These are phyloP conservation scores for Zootermopsis nevadensis DNA, from an alignment of 2,888 invertebrate genomes.

Conservation along the genomic window DNA sequence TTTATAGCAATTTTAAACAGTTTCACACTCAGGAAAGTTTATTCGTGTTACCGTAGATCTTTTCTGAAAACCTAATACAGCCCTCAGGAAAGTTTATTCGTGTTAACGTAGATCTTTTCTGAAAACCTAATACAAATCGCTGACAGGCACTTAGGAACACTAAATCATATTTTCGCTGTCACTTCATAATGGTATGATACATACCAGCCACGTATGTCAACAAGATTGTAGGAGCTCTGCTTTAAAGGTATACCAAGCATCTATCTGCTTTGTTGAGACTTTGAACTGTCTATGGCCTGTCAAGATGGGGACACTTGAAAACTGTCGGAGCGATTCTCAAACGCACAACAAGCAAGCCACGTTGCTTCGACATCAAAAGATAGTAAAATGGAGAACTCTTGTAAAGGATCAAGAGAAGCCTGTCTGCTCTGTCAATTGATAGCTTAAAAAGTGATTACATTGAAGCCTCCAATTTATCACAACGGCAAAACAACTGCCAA, in stretches of 20 bases:
- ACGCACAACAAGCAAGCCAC: slow-evolving; percentile 2
- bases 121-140: too few species aligned
- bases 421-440: background rate
- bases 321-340: slow-evolving; percentile 4
- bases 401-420: background rate
- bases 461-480: background rate
- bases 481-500: background rate
- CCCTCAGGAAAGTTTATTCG: too few species aligned
- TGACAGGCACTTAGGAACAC: too few species aligned
- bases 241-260: background rate
- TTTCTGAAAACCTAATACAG: too few species aligned
- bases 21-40: too few species aligned
- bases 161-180: too few species aligned
- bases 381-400: background rate
- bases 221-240: background rate
- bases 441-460: background rate
- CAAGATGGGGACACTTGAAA: slow-evolving; percentile 23
- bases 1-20: too few species aligned
- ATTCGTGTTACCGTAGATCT: too few species aligned
- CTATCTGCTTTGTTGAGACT: background rate
- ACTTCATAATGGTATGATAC: too few species aligned
- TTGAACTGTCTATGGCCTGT: background rate
- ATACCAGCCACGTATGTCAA: too few species aligned
- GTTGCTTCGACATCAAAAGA: slow-evolving; percentile 9
- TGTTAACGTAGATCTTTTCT: too few species aligned